These are phyloP conservation scores for Urocolius indicus DNA, from an alignment of 2,113 vertebrate species.

Conservation along the genomic window DNA sequence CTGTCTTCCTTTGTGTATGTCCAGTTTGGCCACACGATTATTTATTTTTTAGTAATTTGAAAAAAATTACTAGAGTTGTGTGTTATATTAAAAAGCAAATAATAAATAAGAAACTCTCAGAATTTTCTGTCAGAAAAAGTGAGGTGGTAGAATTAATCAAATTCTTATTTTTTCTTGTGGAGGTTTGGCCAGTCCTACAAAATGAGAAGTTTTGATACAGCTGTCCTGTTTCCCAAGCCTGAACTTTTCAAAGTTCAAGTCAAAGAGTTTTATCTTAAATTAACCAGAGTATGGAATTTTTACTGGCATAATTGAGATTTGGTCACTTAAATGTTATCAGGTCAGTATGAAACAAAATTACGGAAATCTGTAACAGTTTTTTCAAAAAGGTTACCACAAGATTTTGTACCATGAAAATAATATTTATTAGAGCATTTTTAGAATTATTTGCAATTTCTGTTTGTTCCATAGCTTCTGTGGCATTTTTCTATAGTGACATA, in stretches of 20 bases:
- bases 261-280: background rate
- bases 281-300: background rate
- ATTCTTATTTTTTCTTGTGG: background rate
- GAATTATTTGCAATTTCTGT: background rate
- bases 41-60: background rate
- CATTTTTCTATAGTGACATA: background rate
- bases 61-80: background rate
- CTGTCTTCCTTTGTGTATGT: background rate
- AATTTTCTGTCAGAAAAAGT: background rate
- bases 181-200: background rate
- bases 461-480: background rate
- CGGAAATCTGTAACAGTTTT: background rate
- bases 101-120: background rate
- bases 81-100: background rate
- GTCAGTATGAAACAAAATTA: background rate
- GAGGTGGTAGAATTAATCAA: background rate
- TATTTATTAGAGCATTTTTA: background rate
- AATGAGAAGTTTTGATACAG: background rate
- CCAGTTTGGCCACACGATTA: background rate
- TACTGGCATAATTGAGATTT: background rate
- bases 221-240: background rate
- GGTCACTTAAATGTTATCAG: background rate
- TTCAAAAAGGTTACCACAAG: background rate
- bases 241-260: background rate
- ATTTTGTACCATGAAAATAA: background rate